phyloP scores from a whole-genome alignment of 2,888 invertebrate genomes.

The Nebria salina region DNA sequence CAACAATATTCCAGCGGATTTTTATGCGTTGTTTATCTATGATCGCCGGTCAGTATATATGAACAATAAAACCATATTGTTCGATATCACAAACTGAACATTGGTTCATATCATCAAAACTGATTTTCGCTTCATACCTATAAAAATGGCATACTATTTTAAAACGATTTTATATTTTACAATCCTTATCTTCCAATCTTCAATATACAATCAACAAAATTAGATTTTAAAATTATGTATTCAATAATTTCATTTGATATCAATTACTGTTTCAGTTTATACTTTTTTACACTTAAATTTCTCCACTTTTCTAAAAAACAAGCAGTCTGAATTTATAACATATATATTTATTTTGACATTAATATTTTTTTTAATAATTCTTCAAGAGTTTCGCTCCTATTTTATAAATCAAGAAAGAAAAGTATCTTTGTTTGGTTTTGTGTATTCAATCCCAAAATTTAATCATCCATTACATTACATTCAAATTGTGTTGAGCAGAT shows the following conservation, averaged over 20 bases:
- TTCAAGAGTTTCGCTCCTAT: no score
- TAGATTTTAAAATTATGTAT: not conserved
- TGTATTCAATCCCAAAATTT: no score
- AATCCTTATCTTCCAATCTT: not conserved
- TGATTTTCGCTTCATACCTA: not conserved
- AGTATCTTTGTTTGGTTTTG: no score
- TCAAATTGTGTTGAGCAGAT: no score
- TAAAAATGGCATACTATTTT: not conserved
- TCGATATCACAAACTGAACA: slow-evolving; percentile 5
- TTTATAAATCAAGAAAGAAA: no score
- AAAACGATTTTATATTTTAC: not conserved
- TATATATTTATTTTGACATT: no score
- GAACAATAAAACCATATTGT: slow-evolving; percentile 11
- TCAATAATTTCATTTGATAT: not conserved
- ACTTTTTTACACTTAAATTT: no score
- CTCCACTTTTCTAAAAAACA: no score
- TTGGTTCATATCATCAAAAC: not conserved
- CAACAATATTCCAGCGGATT: slow-evolving; percentile 20
- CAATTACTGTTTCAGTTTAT: not conserved
- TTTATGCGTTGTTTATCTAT: slow-evolving; percentile 29
- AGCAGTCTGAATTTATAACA: no score
- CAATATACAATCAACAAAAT: not conserved
- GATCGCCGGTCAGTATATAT: not conserved
- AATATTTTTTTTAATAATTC: no score
- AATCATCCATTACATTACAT: no score